Evolutionary conservation across 2,797 vertebrate species (phyloP).

Genomic region (Chelidonichthys spinosus): DNA sequence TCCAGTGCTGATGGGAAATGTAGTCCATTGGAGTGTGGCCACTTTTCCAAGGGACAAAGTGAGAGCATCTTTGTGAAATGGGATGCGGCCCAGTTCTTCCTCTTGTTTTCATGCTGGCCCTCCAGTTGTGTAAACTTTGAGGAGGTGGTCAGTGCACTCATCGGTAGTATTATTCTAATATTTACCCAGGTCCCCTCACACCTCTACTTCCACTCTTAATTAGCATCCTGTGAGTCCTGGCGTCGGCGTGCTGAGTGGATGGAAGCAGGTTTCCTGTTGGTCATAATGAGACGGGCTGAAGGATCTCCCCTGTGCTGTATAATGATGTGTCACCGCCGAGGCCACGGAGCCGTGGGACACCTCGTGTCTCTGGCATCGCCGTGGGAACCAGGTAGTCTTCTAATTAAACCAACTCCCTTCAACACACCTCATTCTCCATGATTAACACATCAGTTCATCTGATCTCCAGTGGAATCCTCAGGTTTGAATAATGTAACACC

Average conservation of each 20-base stretch:
- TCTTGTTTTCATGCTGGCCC: too few relatives aligned
- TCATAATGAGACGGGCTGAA: slow-evolving; percentile 65
- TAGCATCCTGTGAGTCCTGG: slow-evolving; percentile 41
- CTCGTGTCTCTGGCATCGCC: slow-evolving; percentile 20
- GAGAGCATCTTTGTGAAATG: too few relatives aligned
- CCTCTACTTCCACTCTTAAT: slow-evolving; percentile 50
- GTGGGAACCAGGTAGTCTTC: slow-evolving; percentile 57
- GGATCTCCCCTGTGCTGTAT: slow-evolving; percentile 70
- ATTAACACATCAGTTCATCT: neutral
- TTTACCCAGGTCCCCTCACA: neutral
- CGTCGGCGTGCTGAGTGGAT: slow-evolving; percentile 21
- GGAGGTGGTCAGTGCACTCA: too few relatives aligned
- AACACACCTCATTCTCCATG: neutral
- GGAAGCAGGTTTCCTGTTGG: slow-evolving; percentile 44
- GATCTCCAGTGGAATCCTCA: slow-evolving; percentile 3
- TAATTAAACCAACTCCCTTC: slow-evolving; percentile 52
- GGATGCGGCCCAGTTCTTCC: too few relatives aligned
- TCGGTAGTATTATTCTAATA: too few relatives aligned
- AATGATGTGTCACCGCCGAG: slow-evolving; percentile 67
- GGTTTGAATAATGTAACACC: slow-evolving; percentile 24
- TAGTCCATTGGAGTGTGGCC: too few relatives aligned
- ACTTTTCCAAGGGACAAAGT: too few relatives aligned
- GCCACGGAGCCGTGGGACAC: slow-evolving; percentile 15
- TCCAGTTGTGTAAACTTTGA: too few relatives aligned
- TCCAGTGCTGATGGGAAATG: too few relatives aligned